phyloP scores from a whole-genome alignment of 2,888 invertebrate species.

The Allygus modestus region DNA sequence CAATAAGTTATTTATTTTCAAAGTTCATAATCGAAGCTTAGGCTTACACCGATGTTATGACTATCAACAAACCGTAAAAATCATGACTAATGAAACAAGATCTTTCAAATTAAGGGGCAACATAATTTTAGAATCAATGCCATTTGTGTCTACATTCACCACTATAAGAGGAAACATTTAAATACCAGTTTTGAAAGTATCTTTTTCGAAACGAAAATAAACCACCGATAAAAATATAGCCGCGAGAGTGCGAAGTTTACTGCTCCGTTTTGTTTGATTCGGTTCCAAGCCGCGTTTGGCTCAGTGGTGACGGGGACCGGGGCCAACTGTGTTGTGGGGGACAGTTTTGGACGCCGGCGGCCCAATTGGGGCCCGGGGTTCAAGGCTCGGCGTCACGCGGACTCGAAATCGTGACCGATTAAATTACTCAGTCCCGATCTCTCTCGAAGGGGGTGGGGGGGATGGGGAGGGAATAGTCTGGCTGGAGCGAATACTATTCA shows the following conservation, averaged over 20 bases:
- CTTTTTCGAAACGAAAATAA: no score
- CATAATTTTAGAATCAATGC: no score
- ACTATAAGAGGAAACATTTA: no score
- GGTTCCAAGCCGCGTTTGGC: background rate
- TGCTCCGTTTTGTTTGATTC: background rate
- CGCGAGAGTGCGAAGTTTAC: background rate
- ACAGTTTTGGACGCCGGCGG: background rate
- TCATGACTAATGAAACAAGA: no score
- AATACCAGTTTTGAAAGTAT: no score
- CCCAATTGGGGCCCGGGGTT: background rate
- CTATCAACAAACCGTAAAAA: no score
- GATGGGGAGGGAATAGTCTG: background rate
- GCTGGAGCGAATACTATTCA: background rate
- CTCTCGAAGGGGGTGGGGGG: background rate
- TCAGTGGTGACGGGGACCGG: background rate
- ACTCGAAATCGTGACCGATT: conserved; percentile 10
- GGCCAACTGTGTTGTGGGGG: background rate
- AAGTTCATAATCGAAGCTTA: no score
- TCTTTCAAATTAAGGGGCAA: no score
- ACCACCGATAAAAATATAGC: no score
- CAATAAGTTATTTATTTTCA: no score
- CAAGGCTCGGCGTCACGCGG: background rate
- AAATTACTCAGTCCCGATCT: conserved; percentile 16
- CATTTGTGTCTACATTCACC: no score
- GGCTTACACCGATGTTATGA: no score